These are phyloP conservation scores for Drosophila persimilis DNA, from an alignment of 1,140 invertebrate species.

Conservation along the genomic window DNA sequence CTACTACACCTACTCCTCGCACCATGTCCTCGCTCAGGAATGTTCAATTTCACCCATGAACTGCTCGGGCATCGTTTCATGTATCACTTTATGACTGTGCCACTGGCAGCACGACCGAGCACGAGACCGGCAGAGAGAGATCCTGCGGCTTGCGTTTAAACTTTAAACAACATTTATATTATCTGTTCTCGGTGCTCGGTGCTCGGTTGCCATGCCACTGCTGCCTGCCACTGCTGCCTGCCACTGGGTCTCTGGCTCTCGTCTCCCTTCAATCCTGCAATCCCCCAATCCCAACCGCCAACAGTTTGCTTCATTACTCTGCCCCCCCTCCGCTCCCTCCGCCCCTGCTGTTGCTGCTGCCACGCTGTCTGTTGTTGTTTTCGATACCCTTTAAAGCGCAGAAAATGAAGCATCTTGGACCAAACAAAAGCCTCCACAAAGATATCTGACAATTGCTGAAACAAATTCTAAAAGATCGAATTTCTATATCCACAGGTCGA, in stretches of 20 bases:
- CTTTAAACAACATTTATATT: slow-evolving; percentile 78
- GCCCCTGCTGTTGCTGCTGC: too few relatives aligned
- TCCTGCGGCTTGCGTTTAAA: slow-evolving; percentile 60
- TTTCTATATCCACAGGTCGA: too few relatives aligned
- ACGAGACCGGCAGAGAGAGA: neutral
- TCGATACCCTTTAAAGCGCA: too few relatives aligned
- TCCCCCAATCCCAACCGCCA: slow-evolving; percentile 42
- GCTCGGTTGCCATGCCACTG: slow-evolving; percentile 5
- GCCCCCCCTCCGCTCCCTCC: too few relatives aligned
- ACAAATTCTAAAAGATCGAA: too few relatives aligned
- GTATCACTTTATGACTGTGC: slow-evolving; percentile 69
- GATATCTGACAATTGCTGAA: too few relatives aligned
- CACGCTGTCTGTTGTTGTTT: too few relatives aligned
- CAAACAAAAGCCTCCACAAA: too few relatives aligned
- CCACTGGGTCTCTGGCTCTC: too few relatives aligned
- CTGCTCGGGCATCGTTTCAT: slow-evolving; percentile 49
- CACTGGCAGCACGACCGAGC: slow-evolving; percentile 1
- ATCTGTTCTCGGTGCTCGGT: slow-evolving; percentile 43
- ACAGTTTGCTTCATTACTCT: slow-evolving; percentile 45
- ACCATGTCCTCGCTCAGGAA: slow-evolving; percentile 32
- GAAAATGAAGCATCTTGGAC: too few relatives aligned
- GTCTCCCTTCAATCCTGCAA: slow-evolving; percentile 10
- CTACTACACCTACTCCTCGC: too few relatives aligned
- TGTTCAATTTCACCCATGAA: slow-evolving; percentile 71
- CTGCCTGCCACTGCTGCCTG: neutral